Evolutionary conservation across 2,888 invertebrate species (phyloP).

Genomic region (Apamea sordens): DNA sequence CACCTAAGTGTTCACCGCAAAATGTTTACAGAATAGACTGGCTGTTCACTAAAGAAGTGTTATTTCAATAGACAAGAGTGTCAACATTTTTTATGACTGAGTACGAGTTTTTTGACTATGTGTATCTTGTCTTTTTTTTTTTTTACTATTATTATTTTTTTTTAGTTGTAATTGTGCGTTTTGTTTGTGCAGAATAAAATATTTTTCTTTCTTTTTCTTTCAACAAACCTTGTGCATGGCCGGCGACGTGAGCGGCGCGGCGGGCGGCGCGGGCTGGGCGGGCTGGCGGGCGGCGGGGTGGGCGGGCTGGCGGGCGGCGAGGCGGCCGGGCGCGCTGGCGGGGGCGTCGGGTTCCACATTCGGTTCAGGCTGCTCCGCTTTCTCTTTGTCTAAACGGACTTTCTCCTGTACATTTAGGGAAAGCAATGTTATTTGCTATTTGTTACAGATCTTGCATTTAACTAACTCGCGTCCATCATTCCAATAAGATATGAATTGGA

Average conservation of each 20-base stretch:
- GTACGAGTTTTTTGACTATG: too few relatives aligned
- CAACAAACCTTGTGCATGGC: conserved; percentile 41
- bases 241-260: conserved; percentile 10
- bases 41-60: background rate
- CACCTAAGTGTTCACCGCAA: background rate
- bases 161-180: too few relatives aligned
- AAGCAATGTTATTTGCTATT: background rate
- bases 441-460: background rate
- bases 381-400: conserved; percentile 76
- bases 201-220: too few relatives aligned
- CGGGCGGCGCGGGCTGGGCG: too few relatives aligned
- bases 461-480: background rate
- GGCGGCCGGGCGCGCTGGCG: conserved; percentile 12
- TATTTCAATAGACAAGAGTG: too few relatives aligned
- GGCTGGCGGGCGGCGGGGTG: too few relatives aligned
- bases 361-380: conserved; percentile 60
- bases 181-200: too few relatives aligned
- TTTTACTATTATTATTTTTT: too few relatives aligned
- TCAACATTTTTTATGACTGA: too few relatives aligned
- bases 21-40: background rate
- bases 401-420: conserved; percentile 78
- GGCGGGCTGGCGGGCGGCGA: conserved; percentile 17
- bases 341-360: conserved; percentile 22
- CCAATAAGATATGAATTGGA: too few relatives aligned
- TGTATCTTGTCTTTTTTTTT: too few relatives aligned